Percentiles rank a stretch among this genome's conserved stretches.
Conservation (phyloP, 92 coral and sea anemone genomes). For the Ricordea florida region DNA sequence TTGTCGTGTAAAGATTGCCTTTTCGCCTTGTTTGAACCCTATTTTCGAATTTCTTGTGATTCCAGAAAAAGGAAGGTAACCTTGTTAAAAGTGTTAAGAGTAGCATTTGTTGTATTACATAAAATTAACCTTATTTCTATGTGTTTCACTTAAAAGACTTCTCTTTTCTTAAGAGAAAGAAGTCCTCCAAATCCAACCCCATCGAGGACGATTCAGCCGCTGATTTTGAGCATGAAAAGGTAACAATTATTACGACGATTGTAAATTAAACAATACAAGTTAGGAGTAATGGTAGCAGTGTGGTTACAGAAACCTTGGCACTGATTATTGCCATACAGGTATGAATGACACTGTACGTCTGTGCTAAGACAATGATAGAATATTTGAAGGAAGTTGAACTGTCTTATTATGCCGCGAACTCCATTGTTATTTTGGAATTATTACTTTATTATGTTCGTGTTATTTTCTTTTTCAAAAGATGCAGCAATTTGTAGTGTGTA, state of each 20-base stretch:
- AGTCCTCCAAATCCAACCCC: background rate
- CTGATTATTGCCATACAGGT: too few relatives aligned
- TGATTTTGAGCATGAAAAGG: background rate
- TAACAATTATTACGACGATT: background rate
- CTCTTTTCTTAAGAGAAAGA: conserved; percentile 1
- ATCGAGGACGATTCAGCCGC: conserved; percentile 16
- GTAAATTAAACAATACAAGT: background rate
- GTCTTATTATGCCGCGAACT: too few relatives aligned
- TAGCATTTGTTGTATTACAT: background rate
- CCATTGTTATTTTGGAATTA: too few relatives aligned
- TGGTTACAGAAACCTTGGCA: background rate
- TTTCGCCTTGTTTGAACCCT: conserved; percentile 72
- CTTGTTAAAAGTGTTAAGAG: too few relatives aligned
- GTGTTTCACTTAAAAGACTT: background rate
- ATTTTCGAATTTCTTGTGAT: conserved; percentile 23
- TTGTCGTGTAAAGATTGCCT: conserved; percentile 50
- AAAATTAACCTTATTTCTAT: background rate
- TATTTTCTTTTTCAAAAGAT: too few relatives aligned
- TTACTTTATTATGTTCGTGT: too few relatives aligned
- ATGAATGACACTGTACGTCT: too few relatives aligned
- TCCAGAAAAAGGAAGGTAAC: conserved; percentile 6
- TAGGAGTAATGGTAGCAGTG: background rate
- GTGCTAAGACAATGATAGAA: too few relatives aligned
- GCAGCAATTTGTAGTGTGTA: too few relatives aligned
- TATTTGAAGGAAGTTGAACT: too few relatives aligned